Base-by-base conservation (phyloP, 2,888 invertebrate species). In the Stenoptilia bipunctidactyla region DNA sequence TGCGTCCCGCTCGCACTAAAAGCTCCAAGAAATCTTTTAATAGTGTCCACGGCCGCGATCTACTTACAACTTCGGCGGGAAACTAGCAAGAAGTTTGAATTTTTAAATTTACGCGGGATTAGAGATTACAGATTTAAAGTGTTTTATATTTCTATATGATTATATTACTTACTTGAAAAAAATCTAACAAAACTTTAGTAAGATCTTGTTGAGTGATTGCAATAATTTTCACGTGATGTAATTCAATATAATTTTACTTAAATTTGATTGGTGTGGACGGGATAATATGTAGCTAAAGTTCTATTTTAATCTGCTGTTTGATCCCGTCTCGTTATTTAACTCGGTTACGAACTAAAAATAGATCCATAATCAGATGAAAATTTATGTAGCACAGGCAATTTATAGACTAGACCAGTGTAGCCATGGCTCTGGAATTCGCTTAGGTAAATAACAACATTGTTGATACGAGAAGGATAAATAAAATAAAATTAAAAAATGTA, bases 31-130 rank as follows among this genome's bases (percentile, higher is more conserved):
- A 80, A 84, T 85, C 85, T 85, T 85, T 83, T 85, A 84, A 85
- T 85, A 85, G 85, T 84, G 84, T 80, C 83, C 80, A 80, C 83
- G 80, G 83, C 77, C 83, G 82, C 82, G 83, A 80, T 83, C 83
- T 77, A 83, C 83, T 82, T 83, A 74, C 79, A 75, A 79, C 66
- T 71, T 72, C 69, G 71, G 82, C 79, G 82, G 80, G 79, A 82
- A 82, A 80, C 68, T 61, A 66, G 63, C 62, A 70, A 60, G 58
- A 70, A 60, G 58, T 59, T 56, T 53, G 51, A 51, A 55, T 25
- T 13, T 35, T 15, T 15, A 15, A 38, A 38, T 13, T 8, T 38
- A 1, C 14, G 15, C 8, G 14, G 30, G 30, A 10, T 20, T 20
- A 5, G n/a, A 20, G 20, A 20, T 20, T 20, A 20, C 8, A 8